Conservation (phyloP, 2,797 vertebrate genomes). For the Sylvilagus floridanus region DNA sequence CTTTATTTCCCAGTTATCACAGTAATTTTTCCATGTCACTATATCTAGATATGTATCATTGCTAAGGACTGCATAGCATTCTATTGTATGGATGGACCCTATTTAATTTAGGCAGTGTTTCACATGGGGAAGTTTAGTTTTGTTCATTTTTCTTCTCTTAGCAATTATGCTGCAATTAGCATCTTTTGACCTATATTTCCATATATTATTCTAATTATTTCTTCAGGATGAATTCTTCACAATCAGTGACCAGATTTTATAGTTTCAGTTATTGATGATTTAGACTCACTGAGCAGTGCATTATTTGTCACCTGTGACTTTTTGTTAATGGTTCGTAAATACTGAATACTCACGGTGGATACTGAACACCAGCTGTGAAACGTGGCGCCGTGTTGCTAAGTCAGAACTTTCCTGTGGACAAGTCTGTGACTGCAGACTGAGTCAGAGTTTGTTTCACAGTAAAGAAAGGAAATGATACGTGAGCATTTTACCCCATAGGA, state of each 20-base stretch:
- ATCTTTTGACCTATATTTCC: slow-evolving; percentile 61
- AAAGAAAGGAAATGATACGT: slow-evolving; percentile 21
- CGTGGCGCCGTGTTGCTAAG: not conserved
- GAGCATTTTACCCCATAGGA: not conserved
- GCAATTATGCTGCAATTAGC: slow-evolving; percentile 17
- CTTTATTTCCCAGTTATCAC: not conserved
- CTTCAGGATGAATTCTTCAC: slow-evolving; percentile 59
- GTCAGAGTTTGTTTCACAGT: slow-evolving; percentile 43
- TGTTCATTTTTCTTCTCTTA: not conserved
- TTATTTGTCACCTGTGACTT: slow-evolving; percentile 58
- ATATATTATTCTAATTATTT: slow-evolving; percentile 46
- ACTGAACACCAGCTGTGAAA: not conserved
- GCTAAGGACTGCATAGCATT: not conserved
- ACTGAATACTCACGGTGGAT: slow-evolving; percentile 26
- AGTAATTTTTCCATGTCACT: not conserved
- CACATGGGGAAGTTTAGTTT: not conserved
- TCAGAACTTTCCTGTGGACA: slow-evolving; percentile 48
- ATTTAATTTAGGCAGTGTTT: not conserved
- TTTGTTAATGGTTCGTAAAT: slow-evolving; percentile 70
- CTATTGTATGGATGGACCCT: not conserved
- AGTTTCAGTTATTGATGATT: slow-evolving; percentile 60
- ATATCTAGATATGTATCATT: not conserved
- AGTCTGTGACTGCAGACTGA: slow-evolving; percentile 12
- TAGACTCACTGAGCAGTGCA: slow-evolving; percentile 52
- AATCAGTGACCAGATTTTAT: slow-evolving; percentile 58